Conservation (phyloP, 2,797 vertebrate genomes). For the Cryptoblepharus egeriae region DNA sequence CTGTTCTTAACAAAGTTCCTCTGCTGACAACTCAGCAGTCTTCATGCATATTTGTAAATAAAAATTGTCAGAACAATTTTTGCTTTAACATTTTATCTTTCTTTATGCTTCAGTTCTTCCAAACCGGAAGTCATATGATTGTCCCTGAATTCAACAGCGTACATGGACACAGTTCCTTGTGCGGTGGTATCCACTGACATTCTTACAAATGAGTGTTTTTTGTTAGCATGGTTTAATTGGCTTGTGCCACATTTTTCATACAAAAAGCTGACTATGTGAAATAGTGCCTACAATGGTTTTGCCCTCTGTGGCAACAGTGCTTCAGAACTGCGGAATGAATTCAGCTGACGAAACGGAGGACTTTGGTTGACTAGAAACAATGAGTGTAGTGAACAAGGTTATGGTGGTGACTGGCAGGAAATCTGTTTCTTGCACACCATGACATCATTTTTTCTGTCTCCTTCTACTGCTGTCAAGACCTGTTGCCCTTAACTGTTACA, state of each 20-base stretch:
- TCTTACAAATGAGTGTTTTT: background rate
- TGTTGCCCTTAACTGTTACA: constrained; percentile 46
- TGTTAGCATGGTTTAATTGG: background rate
- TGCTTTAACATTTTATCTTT: background rate
- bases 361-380: background rate
- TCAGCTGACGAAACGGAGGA: background rate
- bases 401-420: background rate
- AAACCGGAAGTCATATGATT: background rate
- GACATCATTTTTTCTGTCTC: background rate
- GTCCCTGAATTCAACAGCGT: background rate
- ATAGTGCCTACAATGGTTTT: background rate
- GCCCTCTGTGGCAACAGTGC: background rate
- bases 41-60: background rate
- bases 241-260: background rate
- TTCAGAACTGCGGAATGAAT: background rate
- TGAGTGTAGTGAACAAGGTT: background rate
- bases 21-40: background rate
- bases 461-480: constrained; percentile 36
- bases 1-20: background rate
- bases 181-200: background rate
- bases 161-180: background rate
- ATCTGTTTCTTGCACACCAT: constrained; percentile 13
- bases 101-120: background rate
- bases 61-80: background rate
- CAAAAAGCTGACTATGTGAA: background rate